These are phyloP conservation scores for Odontamblyopus rebecca DNA, from an alignment of 2,797 vertebrate genomes.

Conservation along the genomic window DNA sequence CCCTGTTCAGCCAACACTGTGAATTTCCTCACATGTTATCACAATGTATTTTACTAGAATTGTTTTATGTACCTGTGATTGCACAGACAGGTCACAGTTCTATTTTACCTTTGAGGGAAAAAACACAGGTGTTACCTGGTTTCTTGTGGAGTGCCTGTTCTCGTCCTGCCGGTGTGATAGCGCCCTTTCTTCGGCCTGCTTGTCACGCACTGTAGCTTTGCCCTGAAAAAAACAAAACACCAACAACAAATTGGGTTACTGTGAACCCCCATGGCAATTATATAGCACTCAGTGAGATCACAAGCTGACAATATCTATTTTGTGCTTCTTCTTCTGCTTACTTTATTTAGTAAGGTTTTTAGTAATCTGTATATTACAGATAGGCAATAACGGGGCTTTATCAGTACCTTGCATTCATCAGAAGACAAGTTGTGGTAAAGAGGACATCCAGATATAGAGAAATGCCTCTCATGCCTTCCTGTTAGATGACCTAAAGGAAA, in stretches of 20 bases:
- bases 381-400: neutral
- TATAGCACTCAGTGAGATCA: constrained; percentile 24
- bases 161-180: constrained; percentile 92
- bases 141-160: constrained; percentile 93
- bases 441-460: constrained; percentile 96
- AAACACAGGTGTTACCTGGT: constrained; percentile 79
- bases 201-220: constrained; percentile 91
- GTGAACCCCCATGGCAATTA: constrained; percentile 23
- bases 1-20: neutral
- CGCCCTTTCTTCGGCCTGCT: constrained; percentile 90
- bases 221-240: constrained; percentile 78
- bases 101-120: neutral
- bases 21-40: neutral
- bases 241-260: constrained; percentile 47
- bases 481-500: constrained; percentile 88
- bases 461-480: constrained; percentile 96
- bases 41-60: neutral
- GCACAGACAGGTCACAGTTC: neutral
- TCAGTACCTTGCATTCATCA: constrained; percentile 93
- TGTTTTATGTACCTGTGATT: no score
- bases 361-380: neutral
- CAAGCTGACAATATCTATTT: constrained; percentile 43
- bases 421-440: constrained; percentile 98
- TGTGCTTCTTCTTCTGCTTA: neutral
- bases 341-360: neutral